phyloP scores from a whole-genome alignment of 2,888 invertebrate genomes.

The Dioctria linearis region DNA sequence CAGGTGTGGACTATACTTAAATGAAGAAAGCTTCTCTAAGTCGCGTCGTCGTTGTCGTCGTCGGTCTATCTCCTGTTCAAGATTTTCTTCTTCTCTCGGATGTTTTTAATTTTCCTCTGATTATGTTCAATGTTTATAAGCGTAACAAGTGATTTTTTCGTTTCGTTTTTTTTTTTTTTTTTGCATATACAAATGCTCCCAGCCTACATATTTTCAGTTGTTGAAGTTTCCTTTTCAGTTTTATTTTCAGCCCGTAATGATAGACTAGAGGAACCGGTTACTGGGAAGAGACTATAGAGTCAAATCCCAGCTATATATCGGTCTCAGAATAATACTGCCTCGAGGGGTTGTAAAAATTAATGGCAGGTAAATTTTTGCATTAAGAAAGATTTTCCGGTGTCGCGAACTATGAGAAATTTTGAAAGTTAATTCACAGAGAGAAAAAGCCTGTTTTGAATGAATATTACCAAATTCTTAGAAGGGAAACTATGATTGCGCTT shows the following conservation, averaged over 20 bases:
- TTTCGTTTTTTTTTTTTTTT: slow-evolving; percentile 7
- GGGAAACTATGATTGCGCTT: no score
- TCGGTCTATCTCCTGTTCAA: not conserved
- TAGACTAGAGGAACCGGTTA: slow-evolving; percentile 1
- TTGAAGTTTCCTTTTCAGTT: not conserved
- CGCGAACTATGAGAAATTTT: not conserved
- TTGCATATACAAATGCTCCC: not conserved
- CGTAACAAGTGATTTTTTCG: slow-evolving; percentile 14
- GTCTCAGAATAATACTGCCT: not conserved
- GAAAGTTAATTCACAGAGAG: not conserved
- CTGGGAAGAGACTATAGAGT: not conserved
- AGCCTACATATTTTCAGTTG: slow-evolving; percentile 1
- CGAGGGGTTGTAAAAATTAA: not conserved
- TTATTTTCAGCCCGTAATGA: not conserved
- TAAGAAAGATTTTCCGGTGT: not conserved
- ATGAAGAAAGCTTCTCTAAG: not conserved
- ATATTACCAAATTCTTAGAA: no score
- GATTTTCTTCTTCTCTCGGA: not conserved
- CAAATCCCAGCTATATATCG: not conserved
- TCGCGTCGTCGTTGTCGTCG: not conserved
- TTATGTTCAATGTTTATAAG: slow-evolving; percentile 3
- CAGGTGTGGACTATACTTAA: slow-evolving; percentile 42
- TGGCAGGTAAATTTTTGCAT: not conserved
- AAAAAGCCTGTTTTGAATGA: no score
- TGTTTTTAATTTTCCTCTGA: not conserved